phyloP scores from a whole-genome alignment of 2,888 invertebrate species.

The Ochlodes sylvanus region DNA sequence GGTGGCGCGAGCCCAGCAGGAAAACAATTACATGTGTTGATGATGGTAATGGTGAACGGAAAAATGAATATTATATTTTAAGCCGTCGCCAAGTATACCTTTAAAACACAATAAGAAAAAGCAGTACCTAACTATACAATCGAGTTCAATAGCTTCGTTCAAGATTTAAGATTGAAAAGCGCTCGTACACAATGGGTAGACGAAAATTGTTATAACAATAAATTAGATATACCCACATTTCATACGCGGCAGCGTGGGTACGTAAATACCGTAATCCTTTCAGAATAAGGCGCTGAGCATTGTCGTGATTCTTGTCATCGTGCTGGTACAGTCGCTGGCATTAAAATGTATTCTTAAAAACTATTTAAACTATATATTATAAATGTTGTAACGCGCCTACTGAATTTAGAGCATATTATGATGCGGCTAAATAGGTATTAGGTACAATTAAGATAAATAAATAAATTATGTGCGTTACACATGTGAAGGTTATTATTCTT shows the following conservation, averaged over 20 bases:
- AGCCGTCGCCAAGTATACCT: neutral
- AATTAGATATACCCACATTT: slow-evolving; percentile 39
- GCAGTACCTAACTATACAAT: slow-evolving; percentile 2
- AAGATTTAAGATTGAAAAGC: slow-evolving; percentile 19
- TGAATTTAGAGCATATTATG: too few relatives aligned
- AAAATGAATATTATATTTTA: too few relatives aligned
- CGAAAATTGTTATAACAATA: slow-evolving; percentile 36
- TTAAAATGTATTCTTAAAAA: neutral
- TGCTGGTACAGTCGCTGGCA: slow-evolving; percentile 55
- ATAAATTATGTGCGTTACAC: too few relatives aligned
- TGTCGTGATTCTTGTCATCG: slow-evolving; percentile 70
- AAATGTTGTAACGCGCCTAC: too few relatives aligned
- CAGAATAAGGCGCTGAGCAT: slow-evolving; percentile 62
- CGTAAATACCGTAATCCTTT: slow-evolving; percentile 74
- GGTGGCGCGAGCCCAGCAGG: too few relatives aligned
- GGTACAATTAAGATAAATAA: too few relatives aligned
- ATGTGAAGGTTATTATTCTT: too few relatives aligned
- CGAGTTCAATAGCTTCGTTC: slow-evolving; percentile 4
- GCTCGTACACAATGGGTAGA: slow-evolving; percentile 22
- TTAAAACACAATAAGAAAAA: neutral
- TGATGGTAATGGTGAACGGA: too few relatives aligned
- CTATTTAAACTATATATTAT: too few relatives aligned
- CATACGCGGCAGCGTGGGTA: slow-evolving; percentile 45
- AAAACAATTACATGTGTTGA: too few relatives aligned
- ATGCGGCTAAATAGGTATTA: too few relatives aligned